Percentiles rank a stretch among this genome's conserved stretches.
Conservation (phyloP, 2,888 invertebrate species). For the Amphipyra berbera region DNA sequence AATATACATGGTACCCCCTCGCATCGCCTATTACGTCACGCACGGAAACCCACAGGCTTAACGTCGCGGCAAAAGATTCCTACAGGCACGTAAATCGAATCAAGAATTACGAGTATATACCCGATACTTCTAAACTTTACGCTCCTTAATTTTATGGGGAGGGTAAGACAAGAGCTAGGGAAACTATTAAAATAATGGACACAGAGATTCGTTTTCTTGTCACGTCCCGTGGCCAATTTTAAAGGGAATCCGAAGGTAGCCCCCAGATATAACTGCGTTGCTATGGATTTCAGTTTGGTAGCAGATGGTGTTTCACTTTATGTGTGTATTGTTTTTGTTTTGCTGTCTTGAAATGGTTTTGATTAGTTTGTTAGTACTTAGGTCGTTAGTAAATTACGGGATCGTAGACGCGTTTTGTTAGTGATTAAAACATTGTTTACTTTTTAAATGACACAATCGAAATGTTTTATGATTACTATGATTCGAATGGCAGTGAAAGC, state of each 20-base stretch:
- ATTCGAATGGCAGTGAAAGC: no score
- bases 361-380: conserved; percentile 1
- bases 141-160: conserved; percentile 62
- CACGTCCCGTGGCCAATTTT: conserved; percentile 82
- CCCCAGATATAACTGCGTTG: conserved; percentile 62
- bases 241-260: conserved; percentile 67
- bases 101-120: conserved; percentile 39
- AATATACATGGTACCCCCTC: no score
- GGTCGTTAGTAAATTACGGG: background rate
- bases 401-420: background rate
- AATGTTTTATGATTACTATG: no score
- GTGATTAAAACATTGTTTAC: background rate
- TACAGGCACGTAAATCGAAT: conserved; percentile 49
- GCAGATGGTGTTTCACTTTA: conserved; percentile 68
- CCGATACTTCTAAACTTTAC: conserved; percentile 49
- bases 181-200: conserved; percentile 79
- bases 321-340: conserved; percentile 27
- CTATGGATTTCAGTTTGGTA: conserved; percentile 67
- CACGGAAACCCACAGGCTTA: conserved; percentile 12
- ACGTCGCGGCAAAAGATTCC: background rate
- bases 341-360: conserved; percentile 10
- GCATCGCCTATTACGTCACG: conserved; percentile 14
- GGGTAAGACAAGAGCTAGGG: conserved; percentile 66
- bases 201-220: conserved; percentile 71
- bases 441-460: no score